These are phyloP conservation scores for Eubucco bourcierii DNA, from an alignment of 2,113 vertebrate genomes.

Conservation along the genomic window DNA sequence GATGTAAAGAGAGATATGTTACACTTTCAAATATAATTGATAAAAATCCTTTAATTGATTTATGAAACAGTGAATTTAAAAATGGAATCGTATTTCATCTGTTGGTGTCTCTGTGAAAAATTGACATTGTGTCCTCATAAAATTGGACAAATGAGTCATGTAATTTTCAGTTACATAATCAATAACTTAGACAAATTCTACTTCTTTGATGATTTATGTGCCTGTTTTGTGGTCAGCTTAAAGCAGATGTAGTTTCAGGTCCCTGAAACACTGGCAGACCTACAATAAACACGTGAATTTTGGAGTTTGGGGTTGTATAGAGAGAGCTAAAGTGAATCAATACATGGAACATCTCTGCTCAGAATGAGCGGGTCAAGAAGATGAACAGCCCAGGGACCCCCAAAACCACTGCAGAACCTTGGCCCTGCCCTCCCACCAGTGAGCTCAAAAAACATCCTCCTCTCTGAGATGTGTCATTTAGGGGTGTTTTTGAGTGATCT, in stretches of 20 bases:
- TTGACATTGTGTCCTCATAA: slow-evolving; percentile 83
- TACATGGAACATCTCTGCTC: neutral
- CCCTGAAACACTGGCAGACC: slow-evolving; percentile 10
- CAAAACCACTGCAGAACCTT: neutral
- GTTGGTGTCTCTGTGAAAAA: slow-evolving; percentile 73
- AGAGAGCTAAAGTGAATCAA: slow-evolving; percentile 5
- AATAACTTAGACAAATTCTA: slow-evolving; percentile 92
- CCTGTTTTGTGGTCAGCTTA: slow-evolving; percentile 71
- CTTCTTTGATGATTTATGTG: slow-evolving; percentile 91
- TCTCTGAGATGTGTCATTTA: rapidly evolving
- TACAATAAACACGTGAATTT: slow-evolving; percentile 7
- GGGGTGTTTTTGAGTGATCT: neutral
- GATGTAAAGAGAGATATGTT: neutral
- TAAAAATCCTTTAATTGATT: slow-evolving; percentile 74
- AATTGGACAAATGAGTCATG: slow-evolving; percentile 91
- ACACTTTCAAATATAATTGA: slow-evolving; percentile 63
- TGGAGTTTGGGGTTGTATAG: neutral
- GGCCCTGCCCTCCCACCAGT: neutral
- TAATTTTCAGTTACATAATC: slow-evolving; percentile 96
- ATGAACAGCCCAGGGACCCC: neutral
- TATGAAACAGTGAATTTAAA: slow-evolving; percentile 66
- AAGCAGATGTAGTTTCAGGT: slow-evolving; percentile 68
- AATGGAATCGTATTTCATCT: slow-evolving; percentile 77
- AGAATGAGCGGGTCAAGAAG: neutral
- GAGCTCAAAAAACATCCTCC: neutral